Evolutionary conservation across 2,797 vertebrate genomes (phyloP).

Genomic region (Pipistrellus pygmaeus): DNA sequence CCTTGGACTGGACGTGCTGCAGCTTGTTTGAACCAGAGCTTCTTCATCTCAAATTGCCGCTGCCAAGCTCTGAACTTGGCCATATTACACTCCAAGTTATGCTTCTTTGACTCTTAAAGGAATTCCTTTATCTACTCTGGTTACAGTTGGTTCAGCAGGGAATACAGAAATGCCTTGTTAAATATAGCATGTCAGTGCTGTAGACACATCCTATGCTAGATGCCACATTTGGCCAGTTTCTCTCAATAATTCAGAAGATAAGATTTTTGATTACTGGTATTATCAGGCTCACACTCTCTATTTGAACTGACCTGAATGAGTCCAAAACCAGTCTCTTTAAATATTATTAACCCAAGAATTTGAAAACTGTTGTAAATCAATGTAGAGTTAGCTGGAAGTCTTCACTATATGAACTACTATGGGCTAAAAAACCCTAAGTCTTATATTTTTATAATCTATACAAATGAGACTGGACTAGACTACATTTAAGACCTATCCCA

Average conservation of each 20-base stretch:
- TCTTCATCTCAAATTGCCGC: not conserved
- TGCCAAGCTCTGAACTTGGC: slow-evolving; percentile 21
- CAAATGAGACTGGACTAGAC: not conserved
- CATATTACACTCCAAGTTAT: not conserved
- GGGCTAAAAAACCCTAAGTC: not conserved
- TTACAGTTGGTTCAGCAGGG: not conserved
- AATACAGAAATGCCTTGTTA: not conserved
- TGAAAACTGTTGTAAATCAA: not conserved
- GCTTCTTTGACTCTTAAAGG: slow-evolving; percentile 61
- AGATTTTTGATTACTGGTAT: not conserved
- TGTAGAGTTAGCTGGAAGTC: not conserved
- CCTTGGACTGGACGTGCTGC: not conserved
- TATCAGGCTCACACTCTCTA: not conserved
- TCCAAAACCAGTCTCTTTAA: not conserved
- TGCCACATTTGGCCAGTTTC: not conserved
- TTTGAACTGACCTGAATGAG: not conserved
- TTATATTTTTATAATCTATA: not conserved
- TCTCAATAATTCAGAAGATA: not conserved
- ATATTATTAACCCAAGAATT: not conserved
- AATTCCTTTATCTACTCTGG: slow-evolving; percentile 30
- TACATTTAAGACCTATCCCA: not conserved
- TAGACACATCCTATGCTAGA: not conserved
- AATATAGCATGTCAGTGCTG: not conserved
- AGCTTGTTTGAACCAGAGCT: slow-evolving; percentile 22
- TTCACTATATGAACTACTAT: not conserved